A percentile compares a stretch with the other conserved stretches of the same genome.
These are phyloP conservation scores for Bagarius yarrelli DNA, from an alignment of 2,113 vertebrate genomes.

Conservation along the genomic window DNA sequence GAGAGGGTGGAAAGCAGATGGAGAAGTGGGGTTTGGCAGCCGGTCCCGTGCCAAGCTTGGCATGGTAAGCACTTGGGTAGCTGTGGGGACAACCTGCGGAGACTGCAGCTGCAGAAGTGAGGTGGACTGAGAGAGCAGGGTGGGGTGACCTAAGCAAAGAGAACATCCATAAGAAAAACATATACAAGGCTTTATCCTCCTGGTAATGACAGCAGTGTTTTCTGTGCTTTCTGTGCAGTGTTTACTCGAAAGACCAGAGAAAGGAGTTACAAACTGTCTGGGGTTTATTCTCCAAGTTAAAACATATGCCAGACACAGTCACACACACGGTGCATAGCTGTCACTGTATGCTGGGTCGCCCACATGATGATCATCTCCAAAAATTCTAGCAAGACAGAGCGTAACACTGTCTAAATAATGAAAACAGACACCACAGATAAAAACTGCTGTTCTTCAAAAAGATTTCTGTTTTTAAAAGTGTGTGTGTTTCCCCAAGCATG, in stretches of 20 bases:
- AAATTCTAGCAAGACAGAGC: neutral
- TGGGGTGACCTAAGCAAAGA: constrained; percentile 68
- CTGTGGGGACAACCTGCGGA: constrained; percentile 66
- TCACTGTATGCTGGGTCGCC: constrained; percentile 25
- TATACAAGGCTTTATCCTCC: neutral
- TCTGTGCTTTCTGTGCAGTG: constrained; percentile 39
- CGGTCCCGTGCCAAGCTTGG: constrained; percentile 68
- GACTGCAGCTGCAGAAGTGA: constrained; percentile 81
- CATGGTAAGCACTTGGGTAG: constrained; percentile 65
- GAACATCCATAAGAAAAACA: neutral
- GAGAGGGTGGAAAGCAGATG: constrained; percentile 61
- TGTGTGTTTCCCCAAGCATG: too few relatives aligned
- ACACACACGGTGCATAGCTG: constrained; percentile 35
- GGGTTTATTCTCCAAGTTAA: constrained; percentile 31
- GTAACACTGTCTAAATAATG: constrained; percentile 3
- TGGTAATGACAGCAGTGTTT: constrained; percentile 4
- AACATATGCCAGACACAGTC: constrained; percentile 46
- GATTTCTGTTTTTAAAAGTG: neutral
- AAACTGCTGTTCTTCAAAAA: neutral
- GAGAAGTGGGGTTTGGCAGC: constrained; percentile 59
- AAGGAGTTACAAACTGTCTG: neutral
- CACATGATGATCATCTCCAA: constrained; percentile 12
- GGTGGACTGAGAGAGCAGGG: constrained; percentile 78
- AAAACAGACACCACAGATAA: neutral
- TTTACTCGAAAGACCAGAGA: constrained; percentile 53